Evolutionary conservation across 2,888 invertebrate genomes (phyloP).

Genomic region (Pammene aurita): DNA sequence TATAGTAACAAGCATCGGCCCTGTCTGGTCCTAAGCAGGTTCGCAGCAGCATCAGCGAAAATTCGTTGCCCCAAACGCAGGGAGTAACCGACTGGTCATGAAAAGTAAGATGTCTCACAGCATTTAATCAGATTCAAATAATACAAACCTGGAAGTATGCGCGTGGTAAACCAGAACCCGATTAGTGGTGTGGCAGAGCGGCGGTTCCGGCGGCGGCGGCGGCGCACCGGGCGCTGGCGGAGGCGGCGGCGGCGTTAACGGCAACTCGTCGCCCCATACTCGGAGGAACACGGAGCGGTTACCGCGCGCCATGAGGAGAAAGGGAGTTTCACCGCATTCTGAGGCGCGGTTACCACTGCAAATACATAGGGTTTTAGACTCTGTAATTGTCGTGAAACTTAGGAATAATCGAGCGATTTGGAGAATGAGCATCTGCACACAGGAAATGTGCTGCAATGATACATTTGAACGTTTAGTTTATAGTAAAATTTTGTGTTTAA

Average conservation of each 20-base stretch:
- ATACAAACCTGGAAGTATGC: conserved; percentile 77
- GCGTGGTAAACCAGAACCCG: conserved; percentile 92
- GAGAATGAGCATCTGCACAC: no score
- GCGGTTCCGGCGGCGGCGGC: conserved; percentile 82
- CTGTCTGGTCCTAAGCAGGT: no score
- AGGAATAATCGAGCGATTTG: no score
- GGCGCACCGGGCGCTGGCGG: conserved; percentile 85
- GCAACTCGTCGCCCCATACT: conserved; percentile 91
- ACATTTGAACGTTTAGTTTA: no score
- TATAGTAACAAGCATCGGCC: no score
- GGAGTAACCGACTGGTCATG: no score
- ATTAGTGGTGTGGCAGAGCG: conserved; percentile 89
- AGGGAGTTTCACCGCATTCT: conserved; percentile 89
- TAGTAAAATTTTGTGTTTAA: no score
- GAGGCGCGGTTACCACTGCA: conserved; percentile 60
- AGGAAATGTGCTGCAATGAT: no score
- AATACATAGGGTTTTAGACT: not conserved
- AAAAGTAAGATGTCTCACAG: no score
- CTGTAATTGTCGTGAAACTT: no score
- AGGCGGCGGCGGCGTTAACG: conserved; percentile 84
- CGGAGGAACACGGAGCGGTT: conserved; percentile 91
- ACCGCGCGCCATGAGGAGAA: conserved; percentile 90
- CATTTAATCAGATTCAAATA: not conserved
- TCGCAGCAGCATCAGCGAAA: no score
- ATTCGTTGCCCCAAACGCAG: no score